phyloP scores from a whole-genome alignment of 2,888 invertebrate genomes.

The Choreutis nemorana region DNA sequence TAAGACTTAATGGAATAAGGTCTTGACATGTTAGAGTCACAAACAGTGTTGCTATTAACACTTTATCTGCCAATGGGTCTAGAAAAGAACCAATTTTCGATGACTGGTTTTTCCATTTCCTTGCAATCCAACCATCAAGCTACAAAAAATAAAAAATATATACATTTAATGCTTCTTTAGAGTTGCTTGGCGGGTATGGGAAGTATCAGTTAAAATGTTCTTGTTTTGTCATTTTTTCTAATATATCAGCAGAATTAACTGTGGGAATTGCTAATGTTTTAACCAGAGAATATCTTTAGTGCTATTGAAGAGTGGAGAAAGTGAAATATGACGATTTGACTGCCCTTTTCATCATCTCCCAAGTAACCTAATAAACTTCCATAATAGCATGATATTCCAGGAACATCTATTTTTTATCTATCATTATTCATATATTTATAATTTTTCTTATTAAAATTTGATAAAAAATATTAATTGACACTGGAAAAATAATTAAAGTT shows the following conservation, averaged over 20 bases:
- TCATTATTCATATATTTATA: too few relatives aligned
- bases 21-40: conserved; percentile 85
- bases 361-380: too few relatives aligned
- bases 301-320: too few relatives aligned
- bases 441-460: background rate
- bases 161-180: background rate
- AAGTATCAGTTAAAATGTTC: too few relatives aligned
- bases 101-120: conserved; percentile 89
- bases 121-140: conserved; percentile 96
- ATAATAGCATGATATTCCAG: background rate
- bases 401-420: background rate
- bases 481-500: too few relatives aligned
- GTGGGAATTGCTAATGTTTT: too few relatives aligned
- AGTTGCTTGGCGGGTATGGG: too few relatives aligned
- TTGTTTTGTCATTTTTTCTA: too few relatives aligned
- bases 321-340: too few relatives aligned
- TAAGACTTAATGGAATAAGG: conserved; percentile 83
- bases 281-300: too few relatives aligned
- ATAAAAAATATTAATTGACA: conserved; percentile 3
- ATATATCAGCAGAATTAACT: too few relatives aligned
- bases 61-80: conserved; percentile 97
- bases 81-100: conserved; percentile 94
- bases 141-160: conserved; percentile 34
- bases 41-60: conserved; percentile 89
- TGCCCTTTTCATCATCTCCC: too few relatives aligned